phyloP scores from a whole-genome alignment of 2,888 invertebrate genomes.

The Luperina testacea region DNA sequence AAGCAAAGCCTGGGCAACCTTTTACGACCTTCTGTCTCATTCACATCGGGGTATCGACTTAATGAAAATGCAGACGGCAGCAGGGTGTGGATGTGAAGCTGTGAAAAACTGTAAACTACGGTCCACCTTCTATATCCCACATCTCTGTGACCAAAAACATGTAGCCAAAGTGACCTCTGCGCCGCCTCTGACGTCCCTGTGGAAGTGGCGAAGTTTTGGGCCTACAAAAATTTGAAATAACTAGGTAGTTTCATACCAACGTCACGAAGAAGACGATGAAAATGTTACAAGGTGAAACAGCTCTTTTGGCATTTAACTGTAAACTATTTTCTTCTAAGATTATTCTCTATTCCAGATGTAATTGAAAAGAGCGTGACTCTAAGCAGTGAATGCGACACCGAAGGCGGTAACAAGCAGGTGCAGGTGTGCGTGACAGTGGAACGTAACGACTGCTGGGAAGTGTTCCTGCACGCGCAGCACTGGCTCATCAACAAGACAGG shows the following conservation, averaged over 20 bases:
- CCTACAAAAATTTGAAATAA: not conserved
- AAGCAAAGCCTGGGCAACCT: not conserved
- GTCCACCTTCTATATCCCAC: not conserved
- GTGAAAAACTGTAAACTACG: not conserved
- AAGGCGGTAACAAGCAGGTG: constrained; percentile 91
- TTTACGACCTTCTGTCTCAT: not conserved
- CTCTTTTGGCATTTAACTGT: no score
- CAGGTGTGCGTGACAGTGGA: constrained; percentile 92
- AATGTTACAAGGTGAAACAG: not conserved
- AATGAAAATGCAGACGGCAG: not conserved
- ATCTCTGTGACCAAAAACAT: not conserved
- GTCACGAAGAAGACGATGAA: not conserved
- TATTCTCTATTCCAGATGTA: constrained; percentile 83
- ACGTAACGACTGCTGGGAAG: constrained; percentile 91
- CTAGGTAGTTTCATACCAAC: not conserved
- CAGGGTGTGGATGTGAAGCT: not conserved
- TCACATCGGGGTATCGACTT: not conserved
- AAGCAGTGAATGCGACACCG: constrained; percentile 92
- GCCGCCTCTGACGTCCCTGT: no score
- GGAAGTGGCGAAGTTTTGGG: no score
- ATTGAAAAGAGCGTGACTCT: constrained; percentile 92
- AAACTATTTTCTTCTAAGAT: not conserved
- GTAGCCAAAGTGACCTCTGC: no score
- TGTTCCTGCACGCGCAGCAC: constrained; percentile 94
- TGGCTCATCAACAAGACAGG: constrained; percentile 98